These are phyloP conservation scores for Podarcis lilfordi DNA, from an alignment of 2,797 vertebrate species.

Conservation along the genomic window DNA sequence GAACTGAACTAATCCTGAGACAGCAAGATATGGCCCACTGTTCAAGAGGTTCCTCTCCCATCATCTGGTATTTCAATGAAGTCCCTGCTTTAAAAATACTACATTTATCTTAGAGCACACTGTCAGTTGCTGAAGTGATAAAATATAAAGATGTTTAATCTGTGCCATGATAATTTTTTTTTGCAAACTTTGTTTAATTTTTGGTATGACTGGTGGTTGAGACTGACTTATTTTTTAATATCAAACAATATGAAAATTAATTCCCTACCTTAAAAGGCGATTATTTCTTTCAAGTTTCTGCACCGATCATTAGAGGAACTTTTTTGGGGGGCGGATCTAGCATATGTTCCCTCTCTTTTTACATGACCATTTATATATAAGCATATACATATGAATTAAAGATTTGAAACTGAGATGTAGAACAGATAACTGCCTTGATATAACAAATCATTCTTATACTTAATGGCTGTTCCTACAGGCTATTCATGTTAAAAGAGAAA, in stretches of 20 bases:
- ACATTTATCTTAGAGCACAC: background rate
- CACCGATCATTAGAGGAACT: background rate
- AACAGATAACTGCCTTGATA: conserved; percentile 9
- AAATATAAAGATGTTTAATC: background rate
- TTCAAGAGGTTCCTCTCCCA: too few relatives aligned
- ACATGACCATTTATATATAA: conserved; percentile 5
- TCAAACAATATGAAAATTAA: too few relatives aligned
- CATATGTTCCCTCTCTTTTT: background rate
- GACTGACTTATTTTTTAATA: too few relatives aligned
- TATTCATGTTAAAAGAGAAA: conserved; percentile 19
- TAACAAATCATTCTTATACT: background rate
- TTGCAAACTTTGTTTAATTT: too few relatives aligned
- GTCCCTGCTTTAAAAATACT: background rate
- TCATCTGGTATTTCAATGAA: background rate
- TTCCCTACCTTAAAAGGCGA: background rate
- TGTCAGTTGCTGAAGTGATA: background rate
- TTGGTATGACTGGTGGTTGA: too few relatives aligned
- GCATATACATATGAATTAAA: background rate
- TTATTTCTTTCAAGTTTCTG: background rate
- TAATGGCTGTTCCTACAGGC: background rate
- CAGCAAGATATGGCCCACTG: too few relatives aligned
- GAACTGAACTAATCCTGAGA: too few relatives aligned
- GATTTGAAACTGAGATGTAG: background rate
- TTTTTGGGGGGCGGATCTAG: background rate
- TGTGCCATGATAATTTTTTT: too few relatives aligned